Conservation (phyloP, 1,140 invertebrate genomes). For the Drosophila novamexicana region DNA sequence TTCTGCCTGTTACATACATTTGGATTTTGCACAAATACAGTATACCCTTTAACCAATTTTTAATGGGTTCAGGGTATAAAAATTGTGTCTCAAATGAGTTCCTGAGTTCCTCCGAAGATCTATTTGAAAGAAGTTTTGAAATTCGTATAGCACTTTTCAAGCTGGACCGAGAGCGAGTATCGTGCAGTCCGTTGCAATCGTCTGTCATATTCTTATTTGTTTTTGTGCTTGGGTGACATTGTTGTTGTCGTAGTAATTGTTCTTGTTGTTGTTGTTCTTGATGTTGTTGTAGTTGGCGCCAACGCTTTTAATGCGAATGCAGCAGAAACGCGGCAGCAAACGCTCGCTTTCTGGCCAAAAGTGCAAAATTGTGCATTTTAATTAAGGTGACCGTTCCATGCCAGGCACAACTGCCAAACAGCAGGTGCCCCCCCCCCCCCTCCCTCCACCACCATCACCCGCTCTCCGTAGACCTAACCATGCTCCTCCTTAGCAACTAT, state of each 20-base stretch:
- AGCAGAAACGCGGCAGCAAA: conserved; percentile 57
- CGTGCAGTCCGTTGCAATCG: too few relatives aligned
- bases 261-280: conserved; percentile 6
- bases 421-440: too few relatives aligned
- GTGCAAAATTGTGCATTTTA: conserved; percentile 84
- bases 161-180: too few relatives aligned
- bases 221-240: conserved; percentile 18
- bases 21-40: too few relatives aligned
- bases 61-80: too few relatives aligned
- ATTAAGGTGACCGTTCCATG: conserved; percentile 76
- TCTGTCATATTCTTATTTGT: neutral
- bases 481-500: conserved; percentile 10
- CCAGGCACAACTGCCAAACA: conserved; percentile 39
- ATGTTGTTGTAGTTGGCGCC: conserved; percentile 13
- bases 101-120: too few relatives aligned
- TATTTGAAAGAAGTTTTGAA: too few relatives aligned
- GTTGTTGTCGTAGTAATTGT: neutral
- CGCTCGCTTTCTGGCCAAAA: conserved; percentile 61
- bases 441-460: too few relatives aligned
- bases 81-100: too few relatives aligned
- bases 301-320: conserved; percentile 78
- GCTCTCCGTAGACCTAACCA: neutral
- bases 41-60: too few relatives aligned
- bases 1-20: too few relatives aligned
- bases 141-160: too few relatives aligned